These are phyloP conservation scores for Corythaeola cristata DNA, from an alignment of 2,113 vertebrate species.

Conservation along the genomic window DNA sequence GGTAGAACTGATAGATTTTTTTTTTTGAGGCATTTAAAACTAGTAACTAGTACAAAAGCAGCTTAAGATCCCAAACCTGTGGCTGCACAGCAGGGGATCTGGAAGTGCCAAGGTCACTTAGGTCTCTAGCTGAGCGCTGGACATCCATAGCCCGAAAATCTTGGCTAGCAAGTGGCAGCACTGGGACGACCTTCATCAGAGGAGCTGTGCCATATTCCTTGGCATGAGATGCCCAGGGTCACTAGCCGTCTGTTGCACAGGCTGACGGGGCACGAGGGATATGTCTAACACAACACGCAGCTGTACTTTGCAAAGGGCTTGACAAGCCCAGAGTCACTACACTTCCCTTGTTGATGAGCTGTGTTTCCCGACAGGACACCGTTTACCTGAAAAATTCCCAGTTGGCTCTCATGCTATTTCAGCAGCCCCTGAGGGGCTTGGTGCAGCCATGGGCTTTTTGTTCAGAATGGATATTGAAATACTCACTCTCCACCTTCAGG, in stretches of 20 bases:
- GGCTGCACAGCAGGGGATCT: background rate
- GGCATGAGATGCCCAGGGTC: background rate
- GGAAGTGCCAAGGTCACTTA: background rate
- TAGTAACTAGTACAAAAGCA: background rate
- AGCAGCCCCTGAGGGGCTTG: background rate
- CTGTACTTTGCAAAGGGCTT: background rate
- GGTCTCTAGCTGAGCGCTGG: background rate
- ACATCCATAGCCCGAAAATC: background rate
- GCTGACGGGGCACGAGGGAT: accelerated
- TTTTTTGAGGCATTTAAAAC: background rate
- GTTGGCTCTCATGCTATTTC: background rate
- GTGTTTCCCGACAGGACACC: background rate
- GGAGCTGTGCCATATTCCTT: background rate
- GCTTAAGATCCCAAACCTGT: background rate
- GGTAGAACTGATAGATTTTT: background rate
- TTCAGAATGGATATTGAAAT: background rate
- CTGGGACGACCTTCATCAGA: accelerated
- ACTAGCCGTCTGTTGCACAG: background rate
- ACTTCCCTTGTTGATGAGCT: background rate
- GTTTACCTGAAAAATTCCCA: background rate
- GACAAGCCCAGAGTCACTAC: background rate
- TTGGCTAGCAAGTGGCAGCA: background rate
- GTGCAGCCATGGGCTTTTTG: background rate
- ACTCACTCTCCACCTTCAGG: background rate
- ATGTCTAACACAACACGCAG: background rate